Percentiles rank a stretch among this genome's conserved stretches.
Conservation (phyloP, 1,140 invertebrate species). For the Melipona quadrifasciata region DNA sequence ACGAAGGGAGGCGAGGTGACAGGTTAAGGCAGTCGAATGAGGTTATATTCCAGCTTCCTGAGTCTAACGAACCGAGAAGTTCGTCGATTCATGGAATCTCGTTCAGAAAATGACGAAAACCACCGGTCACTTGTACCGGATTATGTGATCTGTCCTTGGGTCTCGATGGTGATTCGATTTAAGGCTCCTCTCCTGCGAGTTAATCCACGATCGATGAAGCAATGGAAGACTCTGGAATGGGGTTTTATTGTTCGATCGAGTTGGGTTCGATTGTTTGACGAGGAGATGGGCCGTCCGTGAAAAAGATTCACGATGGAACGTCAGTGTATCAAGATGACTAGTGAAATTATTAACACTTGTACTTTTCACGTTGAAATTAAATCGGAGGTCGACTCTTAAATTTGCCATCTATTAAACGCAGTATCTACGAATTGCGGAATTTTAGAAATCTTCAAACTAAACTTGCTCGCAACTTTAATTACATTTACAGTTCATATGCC, state of each 20-base stretch:
- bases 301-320: no score
- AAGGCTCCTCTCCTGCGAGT: not conserved
- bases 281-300: not conserved
- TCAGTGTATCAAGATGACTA: no score
- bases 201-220: slow-evolving; percentile 20
- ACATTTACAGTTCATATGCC: no score
- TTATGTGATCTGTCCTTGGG: not conserved
- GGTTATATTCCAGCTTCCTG: slow-evolving; percentile 34
- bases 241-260: not conserved
- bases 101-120: slow-evolving; percentile 2
- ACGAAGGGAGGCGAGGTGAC: not conserved
- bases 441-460: no score
- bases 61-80: slow-evolving; percentile 58
- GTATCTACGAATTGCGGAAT: no score
- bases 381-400: no score
- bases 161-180: not conserved
- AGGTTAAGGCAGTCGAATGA: slow-evolving; percentile 41
- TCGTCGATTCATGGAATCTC: slow-evolving; percentile 37
- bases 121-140: slow-evolving; percentile 10
- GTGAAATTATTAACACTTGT: no score
- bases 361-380: no score
- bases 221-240: not conserved
- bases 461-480: no score
- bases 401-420: no score
- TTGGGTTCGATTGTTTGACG: not conserved